Percentiles rank a stretch among this genome's conserved stretches.
Conservation (phyloP, 1,140 invertebrate species). For the Pseudomyrmex concolor region DNA sequence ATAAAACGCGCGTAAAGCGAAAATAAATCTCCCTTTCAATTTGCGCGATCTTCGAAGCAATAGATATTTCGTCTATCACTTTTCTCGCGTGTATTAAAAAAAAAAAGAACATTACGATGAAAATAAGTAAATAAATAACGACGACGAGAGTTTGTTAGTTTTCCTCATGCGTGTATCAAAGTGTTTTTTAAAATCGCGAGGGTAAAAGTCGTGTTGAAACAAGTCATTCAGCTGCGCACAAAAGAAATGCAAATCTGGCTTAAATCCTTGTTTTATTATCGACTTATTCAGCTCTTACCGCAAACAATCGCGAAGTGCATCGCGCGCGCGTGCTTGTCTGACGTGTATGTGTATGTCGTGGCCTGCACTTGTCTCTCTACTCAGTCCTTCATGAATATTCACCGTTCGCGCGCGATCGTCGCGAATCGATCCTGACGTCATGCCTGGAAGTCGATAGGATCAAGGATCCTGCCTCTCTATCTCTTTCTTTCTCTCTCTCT, state of each 20-base stretch:
- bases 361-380: slow-evolving; percentile 61
- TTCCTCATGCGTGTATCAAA: neutral
- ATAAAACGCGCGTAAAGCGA: no score
- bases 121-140: no score
- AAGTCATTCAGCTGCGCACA: neutral
- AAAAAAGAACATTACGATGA: no score
- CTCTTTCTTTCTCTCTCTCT: neutral
- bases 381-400: slow-evolving; percentile 69
- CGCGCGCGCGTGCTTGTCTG: no score
- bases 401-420: slow-evolving; percentile 53
- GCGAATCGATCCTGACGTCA: slow-evolving; percentile 71
- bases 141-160: no score
- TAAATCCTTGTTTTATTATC: slow-evolving; percentile 45
- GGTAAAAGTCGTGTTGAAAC: neutral
- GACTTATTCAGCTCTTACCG: slow-evolving; percentile 23
- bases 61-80: no score
- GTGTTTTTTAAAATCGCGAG: neutral
- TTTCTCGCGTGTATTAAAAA: no score
- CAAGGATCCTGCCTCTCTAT: slow-evolving; percentile 68
- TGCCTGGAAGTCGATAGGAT: slow-evolving; percentile 68
- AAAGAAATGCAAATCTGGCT: slow-evolving; percentile 37
- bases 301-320: slow-evolving; percentile 54
- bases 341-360: slow-evolving; percentile 31
- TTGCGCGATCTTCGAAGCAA: no score
- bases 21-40: no score